Evolutionary conservation across 2,113 vertebrate genomes (phyloP).

Genomic region (Mobula hypostoma): DNA sequence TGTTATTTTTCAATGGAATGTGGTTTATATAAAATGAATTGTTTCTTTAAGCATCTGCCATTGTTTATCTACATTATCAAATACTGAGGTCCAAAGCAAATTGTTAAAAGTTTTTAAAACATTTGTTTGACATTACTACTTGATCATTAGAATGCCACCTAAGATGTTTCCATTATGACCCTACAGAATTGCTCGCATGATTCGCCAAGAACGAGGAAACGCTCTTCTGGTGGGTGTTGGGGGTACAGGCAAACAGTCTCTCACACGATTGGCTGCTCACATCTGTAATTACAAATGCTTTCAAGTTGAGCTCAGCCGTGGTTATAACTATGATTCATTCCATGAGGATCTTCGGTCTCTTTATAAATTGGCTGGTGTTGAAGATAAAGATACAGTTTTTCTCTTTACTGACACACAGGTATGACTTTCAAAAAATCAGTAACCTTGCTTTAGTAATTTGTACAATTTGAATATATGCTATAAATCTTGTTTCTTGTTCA

Average conservation of each 20-base stretch:
- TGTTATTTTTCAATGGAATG: no score
- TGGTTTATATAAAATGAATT: no score
- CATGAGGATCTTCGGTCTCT: slow-evolving; percentile 76
- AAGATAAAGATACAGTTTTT: slow-evolving; percentile 73
- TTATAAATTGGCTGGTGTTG: slow-evolving; percentile 72
- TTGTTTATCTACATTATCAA: neutral
- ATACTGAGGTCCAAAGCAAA: neutral
- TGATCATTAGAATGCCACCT: neutral
- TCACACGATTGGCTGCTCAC: slow-evolving; percentile 71
- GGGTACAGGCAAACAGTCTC: slow-evolving; percentile 76
- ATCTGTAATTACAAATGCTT: slow-evolving; percentile 74
- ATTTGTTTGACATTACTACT: neutral
- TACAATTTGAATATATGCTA: neutral
- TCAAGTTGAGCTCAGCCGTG: slow-evolving; percentile 75
- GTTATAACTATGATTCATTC: slow-evolving; percentile 74
- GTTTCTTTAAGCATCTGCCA: no score
- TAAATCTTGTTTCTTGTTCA: neutral
- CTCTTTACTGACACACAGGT: slow-evolving; percentile 85
- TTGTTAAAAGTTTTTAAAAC: neutral
- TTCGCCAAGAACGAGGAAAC: slow-evolving; percentile 79
- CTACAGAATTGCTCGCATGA: slow-evolving; percentile 73
- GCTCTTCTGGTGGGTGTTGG: slow-evolving; percentile 77
- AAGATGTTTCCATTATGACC: neutral
- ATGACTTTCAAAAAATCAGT: slow-evolving; percentile 17
- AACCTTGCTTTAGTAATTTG: neutral